Percentiles rank a stretch among this genome's conserved stretches.
phyloP scores from a whole-genome alignment of 2,113 vertebrate species.

The Pipra filicauda region DNA sequence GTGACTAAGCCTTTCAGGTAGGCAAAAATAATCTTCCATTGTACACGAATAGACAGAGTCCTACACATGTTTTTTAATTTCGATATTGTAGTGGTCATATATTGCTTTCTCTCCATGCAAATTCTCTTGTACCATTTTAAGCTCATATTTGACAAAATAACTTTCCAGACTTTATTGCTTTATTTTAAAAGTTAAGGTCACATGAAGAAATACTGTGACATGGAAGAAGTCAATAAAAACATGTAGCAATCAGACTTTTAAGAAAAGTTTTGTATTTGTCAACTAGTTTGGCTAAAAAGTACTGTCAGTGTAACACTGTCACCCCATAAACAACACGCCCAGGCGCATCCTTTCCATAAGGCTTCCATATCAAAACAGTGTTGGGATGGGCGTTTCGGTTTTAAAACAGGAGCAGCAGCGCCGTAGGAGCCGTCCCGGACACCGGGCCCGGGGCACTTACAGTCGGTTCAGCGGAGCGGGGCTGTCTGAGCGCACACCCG shows the following conservation, averaged over 20 bases:
- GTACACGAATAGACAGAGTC: rapidly evolving
- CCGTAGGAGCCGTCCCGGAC: neutral
- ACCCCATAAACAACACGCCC: too few species aligned
- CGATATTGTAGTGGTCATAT: neutral
- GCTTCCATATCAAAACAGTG: rapidly evolving
- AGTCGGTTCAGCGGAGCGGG: neutral
- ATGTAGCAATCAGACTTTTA: rapidly evolving
- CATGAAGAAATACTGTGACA: neutral
- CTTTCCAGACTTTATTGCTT: neutral
- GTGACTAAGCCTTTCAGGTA: neutral
- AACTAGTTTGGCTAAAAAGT: neutral
- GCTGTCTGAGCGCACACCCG: neutral
- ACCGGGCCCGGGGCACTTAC: neutral
- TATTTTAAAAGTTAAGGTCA: neutral
- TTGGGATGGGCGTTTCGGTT: rapidly evolving
- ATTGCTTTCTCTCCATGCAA: neutral
- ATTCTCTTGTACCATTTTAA: neutral
- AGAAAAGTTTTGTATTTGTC: neutral
- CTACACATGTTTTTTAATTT: neutral
- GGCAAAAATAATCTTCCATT: neutral
- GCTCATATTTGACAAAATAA: neutral
- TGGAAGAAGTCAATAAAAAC: neutral
- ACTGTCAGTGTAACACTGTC: rapidly evolving
- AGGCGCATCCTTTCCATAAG: neutral
- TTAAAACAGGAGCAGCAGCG: neutral